Conservation (phyloP, 2,113 vertebrate genomes). For the Paedocypris sp. region DNA sequence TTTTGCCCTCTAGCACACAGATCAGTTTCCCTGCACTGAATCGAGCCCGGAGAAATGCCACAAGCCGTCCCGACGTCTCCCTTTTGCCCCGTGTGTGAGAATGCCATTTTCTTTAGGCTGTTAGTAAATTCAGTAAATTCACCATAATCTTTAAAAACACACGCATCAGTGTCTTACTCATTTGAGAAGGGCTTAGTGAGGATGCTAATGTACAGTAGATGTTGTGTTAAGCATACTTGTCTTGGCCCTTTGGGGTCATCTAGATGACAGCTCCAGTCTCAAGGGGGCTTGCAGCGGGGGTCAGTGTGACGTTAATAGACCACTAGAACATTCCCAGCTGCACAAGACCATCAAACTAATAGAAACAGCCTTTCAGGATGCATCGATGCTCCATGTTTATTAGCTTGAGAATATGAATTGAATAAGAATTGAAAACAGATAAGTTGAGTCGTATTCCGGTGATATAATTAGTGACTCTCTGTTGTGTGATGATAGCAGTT, state of each 20-base stretch:
- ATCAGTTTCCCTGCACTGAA: background rate
- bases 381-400: background rate
- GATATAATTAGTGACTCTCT: no score
- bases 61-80: background rate
- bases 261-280: slow-evolving; percentile 25
- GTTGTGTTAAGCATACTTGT: background rate
- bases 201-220: no score
- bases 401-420: background rate
- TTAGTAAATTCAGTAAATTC: no score
- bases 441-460: no score
- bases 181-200: no score
- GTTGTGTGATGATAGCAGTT: no score
- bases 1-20: background rate
- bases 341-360: slow-evolving; percentile 19
- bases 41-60: slow-evolving; percentile 6
- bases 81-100: background rate
- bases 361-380: slow-evolving; percentile 4
- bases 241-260: background rate
- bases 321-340: slow-evolving; percentile 32
- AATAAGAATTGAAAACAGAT: no score
- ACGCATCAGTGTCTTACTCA: no score
- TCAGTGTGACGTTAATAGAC: slow-evolving; percentile 13
- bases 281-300: background rate
- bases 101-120: slow-evolving; percentile 8
- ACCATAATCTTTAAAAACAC: no score